phyloP scores from a whole-genome alignment of 2,888 invertebrate genomes.

The Harpalus rufipes region DNA sequence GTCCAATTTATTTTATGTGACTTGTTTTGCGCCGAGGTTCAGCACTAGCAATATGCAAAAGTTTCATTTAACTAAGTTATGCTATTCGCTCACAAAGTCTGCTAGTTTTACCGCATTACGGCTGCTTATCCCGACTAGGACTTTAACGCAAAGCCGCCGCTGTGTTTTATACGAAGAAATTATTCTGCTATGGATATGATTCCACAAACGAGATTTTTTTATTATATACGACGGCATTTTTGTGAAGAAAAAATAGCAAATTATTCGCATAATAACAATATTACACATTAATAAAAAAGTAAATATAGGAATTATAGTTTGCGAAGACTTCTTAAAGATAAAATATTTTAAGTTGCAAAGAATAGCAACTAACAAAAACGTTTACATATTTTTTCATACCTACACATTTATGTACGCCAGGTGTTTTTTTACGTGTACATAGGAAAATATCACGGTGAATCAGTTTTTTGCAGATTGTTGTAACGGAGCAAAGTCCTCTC shows the following conservation, averaged over 20 bases:
- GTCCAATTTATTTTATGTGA: slow-evolving; percentile 47
- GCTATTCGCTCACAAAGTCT: slow-evolving; percentile 42
- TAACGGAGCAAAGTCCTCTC: too few species aligned
- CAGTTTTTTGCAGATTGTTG: too few species aligned
- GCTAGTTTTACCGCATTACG: slow-evolving; percentile 39
- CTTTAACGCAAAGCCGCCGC: neutral
- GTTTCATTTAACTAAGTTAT: slow-evolving; percentile 55
- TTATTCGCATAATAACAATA: neutral
- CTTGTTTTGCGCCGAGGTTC: slow-evolving; percentile 5
- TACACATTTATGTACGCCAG: too few species aligned
- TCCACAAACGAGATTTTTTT: slow-evolving; percentile 24
- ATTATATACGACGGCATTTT: slow-evolving; percentile 1
- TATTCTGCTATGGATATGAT: slow-evolving; percentile 13
- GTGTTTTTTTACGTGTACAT: too few species aligned
- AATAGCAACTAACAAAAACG: too few species aligned
- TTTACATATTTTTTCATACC: too few species aligned
- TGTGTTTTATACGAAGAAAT: slow-evolving; percentile 44
- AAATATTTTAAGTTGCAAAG: too few species aligned
- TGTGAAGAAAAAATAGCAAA: neutral
- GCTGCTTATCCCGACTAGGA: slow-evolving; percentile 19
- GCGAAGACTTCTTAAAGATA: too few species aligned
- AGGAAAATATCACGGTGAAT: too few species aligned
- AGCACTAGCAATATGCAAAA: slow-evolving; percentile 42
- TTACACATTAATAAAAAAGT: neutral
- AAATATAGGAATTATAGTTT: neutral